Base-by-base conservation (phyloP, 2,888 invertebrate species). In the Megamerina dolium region DNA sequence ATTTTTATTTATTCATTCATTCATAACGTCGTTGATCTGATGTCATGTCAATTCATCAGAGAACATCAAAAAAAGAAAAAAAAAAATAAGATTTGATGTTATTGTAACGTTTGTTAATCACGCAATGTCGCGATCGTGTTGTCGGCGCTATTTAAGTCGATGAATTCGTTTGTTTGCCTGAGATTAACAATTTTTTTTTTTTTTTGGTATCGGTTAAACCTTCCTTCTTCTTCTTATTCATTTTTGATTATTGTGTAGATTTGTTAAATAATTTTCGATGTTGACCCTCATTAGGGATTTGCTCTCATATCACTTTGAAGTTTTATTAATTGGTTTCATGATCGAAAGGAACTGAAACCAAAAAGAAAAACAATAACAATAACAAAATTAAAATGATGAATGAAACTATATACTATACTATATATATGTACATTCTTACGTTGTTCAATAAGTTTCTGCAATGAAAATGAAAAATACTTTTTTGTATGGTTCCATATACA, bases 41-140 rank as follows among this genome's bases (percentile, higher is more conserved):
- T 61, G 63, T 61, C 63, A 60, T 59, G 59, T 62, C 63, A 63
- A 63, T 63, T 63, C 60, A 62, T 62, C 54, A 52, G 50, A 35
- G 23, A 14, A 17, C 13, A 23, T 20, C 8, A 14, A 6, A 27
- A 14, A 16, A 26, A 14, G 23, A 18, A 12, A 21, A 27, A 21
- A 13, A 31, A 13, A 30, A 10, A 21, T 13, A 19, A 31, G 20
- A 16, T 23, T 31, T 39, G 39, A 31, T 35, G 20, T 54, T 57
- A 54, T 53, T 56, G 51, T 52, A 43, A 51, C 51, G 50, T 49
- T 53, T 50, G 49, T 53, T 61, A 57, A 63, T 58, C 62, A 61
- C 63, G 62, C 60, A 59, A 63, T 59, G 59, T 57, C 60, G 59
- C 59, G 52, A 35, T 38, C 43, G 35, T 41, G 46, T 46, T 21